phyloP scores from a whole-genome alignment of 2,797 vertebrate genomes.

The Gambusia yucatana region DNA sequence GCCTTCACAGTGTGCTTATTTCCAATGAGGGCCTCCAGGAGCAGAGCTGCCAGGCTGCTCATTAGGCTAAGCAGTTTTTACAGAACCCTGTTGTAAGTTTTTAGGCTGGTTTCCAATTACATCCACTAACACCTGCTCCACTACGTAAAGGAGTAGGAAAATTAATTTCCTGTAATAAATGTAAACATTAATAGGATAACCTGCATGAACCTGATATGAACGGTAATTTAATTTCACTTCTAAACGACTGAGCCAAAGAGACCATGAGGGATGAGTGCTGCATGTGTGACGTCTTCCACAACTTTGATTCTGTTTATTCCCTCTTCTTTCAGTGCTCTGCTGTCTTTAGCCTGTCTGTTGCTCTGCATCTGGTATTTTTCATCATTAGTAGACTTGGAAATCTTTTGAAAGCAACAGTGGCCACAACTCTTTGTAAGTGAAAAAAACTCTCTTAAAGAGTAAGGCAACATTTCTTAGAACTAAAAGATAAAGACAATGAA shows the following conservation, averaged over 20 bases:
- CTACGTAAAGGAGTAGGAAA: background rate
- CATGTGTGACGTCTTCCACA: background rate
- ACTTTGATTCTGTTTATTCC: background rate
- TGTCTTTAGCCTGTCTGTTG: background rate
- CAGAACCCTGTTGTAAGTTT: background rate
- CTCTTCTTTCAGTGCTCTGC: conserved; percentile 10
- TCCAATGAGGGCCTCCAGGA: background rate
- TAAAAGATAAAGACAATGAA: conserved; percentile 4
- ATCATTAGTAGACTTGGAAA: background rate
- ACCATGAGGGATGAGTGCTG: too few species aligned
- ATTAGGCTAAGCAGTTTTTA: background rate
- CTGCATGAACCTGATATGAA: background rate
- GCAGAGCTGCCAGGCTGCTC: background rate
- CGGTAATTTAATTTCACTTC: background rate
- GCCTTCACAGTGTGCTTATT: background rate
- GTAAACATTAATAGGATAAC: background rate
- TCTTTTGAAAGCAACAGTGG: background rate
- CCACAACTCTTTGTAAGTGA: background rate
- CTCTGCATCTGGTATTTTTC: conserved; percentile 8
- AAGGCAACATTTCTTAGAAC: conserved; percentile 7
- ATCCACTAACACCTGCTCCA: background rate
- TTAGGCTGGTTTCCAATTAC: background rate
- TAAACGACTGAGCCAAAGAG: background rate
- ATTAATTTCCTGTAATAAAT: background rate
- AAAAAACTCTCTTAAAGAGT: conserved; percentile 4